Evolutionary conservation across 2,888 invertebrate species (phyloP), one percentile per base, ranked within the genome.

Genomic region (Drosophila gaucha): DNA sequence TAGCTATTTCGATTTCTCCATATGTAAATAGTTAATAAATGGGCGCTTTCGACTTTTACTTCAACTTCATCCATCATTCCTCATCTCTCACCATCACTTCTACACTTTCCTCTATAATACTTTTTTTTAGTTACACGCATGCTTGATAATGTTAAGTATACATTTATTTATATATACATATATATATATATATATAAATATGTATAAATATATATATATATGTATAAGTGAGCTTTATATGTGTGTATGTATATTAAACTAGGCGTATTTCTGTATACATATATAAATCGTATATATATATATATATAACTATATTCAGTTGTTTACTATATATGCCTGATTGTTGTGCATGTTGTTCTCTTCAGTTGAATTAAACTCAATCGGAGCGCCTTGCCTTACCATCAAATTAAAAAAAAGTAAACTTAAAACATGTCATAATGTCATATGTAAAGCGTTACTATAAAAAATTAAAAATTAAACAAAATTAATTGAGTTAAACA

Each of bases 321-420:
- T 76, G 60, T 78, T 67, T 86, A 70, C 64, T 74, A 84, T 82
- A 80, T 87, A 82, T 88, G 83, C 83, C 86, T 88, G 83, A 88
- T 86, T 84, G 86, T 84, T 88, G 88, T 88, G 83, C 86, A 88
- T 86, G 83, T 79, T 82, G 54, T 76, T 78, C 64, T 75, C 64
- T 70, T 80, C 57, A 78, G 59, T 86, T 84, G 58, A 72, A 55
- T 49, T 56, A 54, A 74, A 78, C 65, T 78, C 67, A 68, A 72
- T 73, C 60, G 59, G 78, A 85, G 85, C 85, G 87, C 82, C 70
- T 72, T 68, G 67, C 69, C 46, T 69, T 65, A 55, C 62, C 50
- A 78, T 49, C 58, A 64, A 46, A 59, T 36, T 30, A 65, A 56
- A 33, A 20, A 30, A 43, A 54, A 54, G 59, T 57, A 51, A 71